Percentiles rank a stretch among this genome's conserved stretches.
Evolutionary conservation across 2,113 vertebrate genomes (phyloP).

Genomic region (Epinephelus lanceolatus): DNA sequence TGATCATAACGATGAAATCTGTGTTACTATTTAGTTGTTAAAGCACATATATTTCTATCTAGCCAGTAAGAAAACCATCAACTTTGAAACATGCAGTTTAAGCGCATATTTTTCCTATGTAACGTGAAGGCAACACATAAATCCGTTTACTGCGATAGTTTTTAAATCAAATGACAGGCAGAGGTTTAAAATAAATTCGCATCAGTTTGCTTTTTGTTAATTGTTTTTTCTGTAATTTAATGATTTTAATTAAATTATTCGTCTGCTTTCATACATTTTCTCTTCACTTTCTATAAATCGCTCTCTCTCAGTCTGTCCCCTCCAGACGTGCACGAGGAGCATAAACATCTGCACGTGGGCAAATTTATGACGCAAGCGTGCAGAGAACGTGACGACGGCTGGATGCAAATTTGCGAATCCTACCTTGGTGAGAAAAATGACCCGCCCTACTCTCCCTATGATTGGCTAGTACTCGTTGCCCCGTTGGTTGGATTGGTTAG

Average conservation of each 20-base stretch:
- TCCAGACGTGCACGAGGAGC: slow-evolving; percentile 76
- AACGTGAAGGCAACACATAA: slow-evolving; percentile 25
- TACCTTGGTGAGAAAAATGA: no score
- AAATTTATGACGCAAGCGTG: slow-evolving; percentile 74
- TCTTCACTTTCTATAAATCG: not conserved
- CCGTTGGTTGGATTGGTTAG: no score
- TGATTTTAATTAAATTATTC: not conserved
- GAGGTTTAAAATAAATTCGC: not conserved
- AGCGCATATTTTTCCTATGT: not conserved
- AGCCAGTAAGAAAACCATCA: not conserved
- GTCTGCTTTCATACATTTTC: not conserved
- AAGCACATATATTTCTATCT: not conserved
- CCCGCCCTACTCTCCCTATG: no score
- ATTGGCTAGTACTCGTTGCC: no score
- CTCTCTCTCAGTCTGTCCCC: not conserved
- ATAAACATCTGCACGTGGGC: slow-evolving; percentile 87
- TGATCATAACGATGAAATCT: not conserved
- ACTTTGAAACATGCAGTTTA: not conserved
- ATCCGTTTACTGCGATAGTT: not conserved
- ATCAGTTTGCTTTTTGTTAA: not conserved
- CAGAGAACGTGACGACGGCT: slow-evolving; percentile 16
- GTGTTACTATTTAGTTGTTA: not conserved
- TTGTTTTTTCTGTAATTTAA: not conserved
- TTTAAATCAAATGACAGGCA: not conserved
- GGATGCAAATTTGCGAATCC: no score